Base-by-base conservation (phyloP, 2,113 vertebrate species). In the Emydura subglobosa region DNA sequence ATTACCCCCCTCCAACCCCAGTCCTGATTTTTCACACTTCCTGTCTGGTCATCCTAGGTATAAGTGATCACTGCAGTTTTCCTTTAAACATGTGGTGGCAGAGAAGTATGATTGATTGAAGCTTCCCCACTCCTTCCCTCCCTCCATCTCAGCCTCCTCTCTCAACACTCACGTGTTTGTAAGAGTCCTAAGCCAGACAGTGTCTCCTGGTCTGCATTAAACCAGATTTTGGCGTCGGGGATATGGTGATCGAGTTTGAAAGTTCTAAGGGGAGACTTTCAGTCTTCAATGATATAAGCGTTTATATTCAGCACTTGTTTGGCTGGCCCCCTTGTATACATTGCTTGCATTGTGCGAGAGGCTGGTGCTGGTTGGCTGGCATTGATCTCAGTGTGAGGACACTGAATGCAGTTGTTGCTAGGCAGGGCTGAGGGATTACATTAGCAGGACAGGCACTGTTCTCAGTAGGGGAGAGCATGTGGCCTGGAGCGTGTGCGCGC, bases 91-190 rank as follows among this genome's bases (percentile, higher is more conserved):
- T 81, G 49, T 53, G 79, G 4, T 53, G 16, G 79, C 31, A 53
- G 7, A 80, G 49, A 11, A n/a, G 49, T 47, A 12, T 51, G 47
- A 25, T 76, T 42, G 3, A 81, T 34, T 10, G 0, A 0, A 4
- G 39, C 39, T 90, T 10, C 14, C 44, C 22, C 21, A 55, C 10
- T 3, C 5, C 39, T 39, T 39, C 8, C 4, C 6, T 3, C 6
- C 14, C 5, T 92, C 78, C 34, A 8, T 49, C 55, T 54, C 7
- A 9, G 10, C 4, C 25, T 86, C 22, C n/a, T 39, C 31, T 57
- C 44, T n/a, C 0, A 0, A 10, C 27, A 19, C 55, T 49, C 0
- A 0, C 6, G 19, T 51, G 14, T 0, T 0, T 53, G 47, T 1
- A 0, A 0, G 1, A 42, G 10, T 78, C 27, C 13, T 53, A 22